A percentile compares a stretch with the other conserved stretches of the same genome.
Evolutionary conservation across 1,140 invertebrate genomes (phyloP).

Genomic region (Ladona fulva): DNA sequence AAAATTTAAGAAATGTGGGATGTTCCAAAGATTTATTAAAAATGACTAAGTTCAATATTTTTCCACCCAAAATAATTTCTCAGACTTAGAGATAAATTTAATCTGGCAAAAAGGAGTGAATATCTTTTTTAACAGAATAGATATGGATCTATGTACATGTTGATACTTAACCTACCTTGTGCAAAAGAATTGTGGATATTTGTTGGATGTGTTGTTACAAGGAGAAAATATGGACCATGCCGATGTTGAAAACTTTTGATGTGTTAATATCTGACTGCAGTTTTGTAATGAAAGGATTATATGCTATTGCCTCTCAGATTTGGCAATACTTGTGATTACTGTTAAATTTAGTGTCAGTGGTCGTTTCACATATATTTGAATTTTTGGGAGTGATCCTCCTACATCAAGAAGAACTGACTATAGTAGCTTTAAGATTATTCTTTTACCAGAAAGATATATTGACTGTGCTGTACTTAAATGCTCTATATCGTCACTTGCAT

Average conservation of each 20-base stretch:
- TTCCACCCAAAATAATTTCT: too few relatives aligned
- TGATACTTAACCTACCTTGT: not conserved
- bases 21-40: too few relatives aligned
- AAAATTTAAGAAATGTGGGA: too few relatives aligned
- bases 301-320: not conserved
- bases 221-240: not conserved
- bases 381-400: not conserved
- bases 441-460: slow-evolving; percentile 5
- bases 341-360: not conserved
- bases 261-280: not conserved
- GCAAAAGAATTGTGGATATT: not conserved
- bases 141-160: not conserved
- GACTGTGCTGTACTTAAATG: slow-evolving; percentile 3
- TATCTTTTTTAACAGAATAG: not conserved
- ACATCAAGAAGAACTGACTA: not conserved
- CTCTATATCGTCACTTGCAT: not conserved
- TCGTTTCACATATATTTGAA: not conserved
- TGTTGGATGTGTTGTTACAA: not conserved
- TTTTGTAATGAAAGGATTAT: not conserved
- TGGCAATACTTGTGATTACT: not conserved
- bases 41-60: too few relatives aligned
- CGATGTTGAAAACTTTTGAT: not conserved
- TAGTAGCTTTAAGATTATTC: not conserved
- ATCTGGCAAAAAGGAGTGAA: too few relatives aligned
- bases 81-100: too few relatives aligned